phyloP scores from a whole-genome alignment of 2,113 vertebrate species.

The Panurus biarmicus region DNA sequence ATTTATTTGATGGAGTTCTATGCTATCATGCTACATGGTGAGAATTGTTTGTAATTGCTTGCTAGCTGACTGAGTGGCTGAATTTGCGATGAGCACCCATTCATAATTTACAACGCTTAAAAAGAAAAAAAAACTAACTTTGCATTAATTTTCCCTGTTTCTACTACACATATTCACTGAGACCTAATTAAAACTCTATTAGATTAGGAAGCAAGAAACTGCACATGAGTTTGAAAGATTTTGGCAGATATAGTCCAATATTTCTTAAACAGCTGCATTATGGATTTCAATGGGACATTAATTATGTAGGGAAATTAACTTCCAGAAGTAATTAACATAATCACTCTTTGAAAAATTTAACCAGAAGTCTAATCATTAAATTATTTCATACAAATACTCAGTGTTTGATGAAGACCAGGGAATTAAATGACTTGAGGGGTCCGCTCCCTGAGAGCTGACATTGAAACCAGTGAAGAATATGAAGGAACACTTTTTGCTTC shows the following conservation, averaged over 20 bases:
- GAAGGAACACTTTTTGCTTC: not conserved
- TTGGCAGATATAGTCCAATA: not conserved
- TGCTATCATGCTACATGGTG: not conserved
- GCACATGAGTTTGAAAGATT: not conserved
- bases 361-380: not conserved
- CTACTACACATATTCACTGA: not conserved
- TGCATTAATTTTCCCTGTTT: slow-evolving; percentile 9
- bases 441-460: not conserved
- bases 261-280: not conserved
- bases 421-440: not conserved
- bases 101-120: slow-evolving; percentile 49
- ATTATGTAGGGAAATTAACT: slow-evolving; percentile 33
- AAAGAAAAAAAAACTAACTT: slow-evolving; percentile 21
- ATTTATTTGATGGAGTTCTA: slow-evolving; percentile 31
- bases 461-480: not conserved
- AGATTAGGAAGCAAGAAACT: not conserved
- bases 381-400: not conserved
- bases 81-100: slow-evolving; percentile 20
- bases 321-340: slow-evolving; percentile 40
- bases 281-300: not conserved
- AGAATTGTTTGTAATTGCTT: slow-evolving; percentile 56
- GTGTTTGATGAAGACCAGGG: not conserved
- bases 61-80: slow-evolving; percentile 23
- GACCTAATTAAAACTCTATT: not conserved
- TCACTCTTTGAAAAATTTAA: slow-evolving; percentile 19